Evolutionary conservation across 2,113 vertebrate species (phyloP), one percentile per base, ranked within the genome.

Genomic region (Syrrhaptes paradoxus): DNA sequence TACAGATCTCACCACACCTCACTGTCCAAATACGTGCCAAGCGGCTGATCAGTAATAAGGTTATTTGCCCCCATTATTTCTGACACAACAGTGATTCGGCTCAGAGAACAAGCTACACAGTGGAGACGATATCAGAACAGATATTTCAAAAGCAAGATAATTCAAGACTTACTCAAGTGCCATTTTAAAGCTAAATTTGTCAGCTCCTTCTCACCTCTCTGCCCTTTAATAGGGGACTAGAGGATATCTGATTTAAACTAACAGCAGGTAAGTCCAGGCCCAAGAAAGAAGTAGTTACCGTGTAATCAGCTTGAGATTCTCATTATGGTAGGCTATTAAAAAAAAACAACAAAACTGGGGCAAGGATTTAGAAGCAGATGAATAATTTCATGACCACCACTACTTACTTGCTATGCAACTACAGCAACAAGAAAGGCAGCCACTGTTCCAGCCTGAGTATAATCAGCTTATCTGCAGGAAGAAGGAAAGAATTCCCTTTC

Each of bases 321-420:
- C 80, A 55, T 61, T 87, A 73, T 7, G 21, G 21, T 15, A 91
- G 41, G 63, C 45, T 90, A 51, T 79, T 3, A 67, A 52, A 77
- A 89, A 41, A 41, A 79, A 55, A 49, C 76, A 62, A 31, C 26
- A 43, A 54, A 67, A 78, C 11, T 82, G 18, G 62, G 48, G 62
- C 43, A 89, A 67, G 38, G n/a, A 93, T 94, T 93, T 92, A 96
- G 77, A 95, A 93, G 61, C 34, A 92, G 74, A 84, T 65, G 18
- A 87, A 59, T 78, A 85, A 85, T 94, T 96, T 93, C 65, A 87
- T 78, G 67, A 93, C 36, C 85, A 84, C 43, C 32, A 80, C 58
- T 32, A 70, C 57, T 87, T 81, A 92, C 17, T 85, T 86, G 54
- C 92, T 75, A 63, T 71, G 52, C 88, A 89, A 84, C 81, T 86